Evolutionary conservation across 2,888 invertebrate species (phyloP).

Genomic region (Drosophila melanocephala): DNA sequence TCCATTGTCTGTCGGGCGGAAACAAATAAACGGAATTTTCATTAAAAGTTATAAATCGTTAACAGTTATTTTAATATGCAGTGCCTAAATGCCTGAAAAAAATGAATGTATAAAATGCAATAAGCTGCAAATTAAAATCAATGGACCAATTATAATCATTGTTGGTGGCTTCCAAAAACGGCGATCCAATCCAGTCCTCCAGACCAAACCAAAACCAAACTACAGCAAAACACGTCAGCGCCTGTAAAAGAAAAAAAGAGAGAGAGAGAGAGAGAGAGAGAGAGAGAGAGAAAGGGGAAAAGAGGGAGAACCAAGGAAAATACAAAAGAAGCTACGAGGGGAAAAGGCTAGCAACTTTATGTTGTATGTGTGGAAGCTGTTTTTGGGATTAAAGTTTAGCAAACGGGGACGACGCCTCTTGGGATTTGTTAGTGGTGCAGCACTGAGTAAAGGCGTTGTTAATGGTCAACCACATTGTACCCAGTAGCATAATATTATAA

Average conservation of each 20-base stretch:
- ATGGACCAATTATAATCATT: slow-evolving; percentile 68
- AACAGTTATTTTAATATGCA: slow-evolving; percentile 42
- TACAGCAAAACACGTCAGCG: slow-evolving; percentile 68
- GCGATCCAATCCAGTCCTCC: slow-evolving; percentile 37
- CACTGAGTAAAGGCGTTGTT: background rate
- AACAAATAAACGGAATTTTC: slow-evolving; percentile 28
- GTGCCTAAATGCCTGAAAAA: slow-evolving; percentile 46
- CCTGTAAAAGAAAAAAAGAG: slow-evolving; percentile 51
- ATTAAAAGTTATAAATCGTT: slow-evolving; percentile 26
- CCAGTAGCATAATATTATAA: background rate
- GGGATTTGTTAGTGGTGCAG: slow-evolving; percentile 28
- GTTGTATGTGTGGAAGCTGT: slow-evolving; percentile 36
- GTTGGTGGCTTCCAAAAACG: slow-evolving; percentile 30
- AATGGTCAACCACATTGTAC: slow-evolving; percentile 23
- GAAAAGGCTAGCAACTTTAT: slow-evolving; percentile 43
- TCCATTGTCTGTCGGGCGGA: slow-evolving; percentile 12
- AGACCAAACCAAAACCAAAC: slow-evolving; percentile 74
- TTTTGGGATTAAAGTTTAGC: slow-evolving; percentile 39
- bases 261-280: slow-evolving; percentile 9
- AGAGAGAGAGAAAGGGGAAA: slow-evolving; percentile 13
- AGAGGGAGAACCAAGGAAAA: slow-evolving; percentile 7
- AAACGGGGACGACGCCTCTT: slow-evolving; percentile 44
- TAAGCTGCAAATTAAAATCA: slow-evolving; percentile 66
- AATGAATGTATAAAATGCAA: slow-evolving; percentile 56
- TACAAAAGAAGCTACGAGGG: slow-evolving; percentile 30